These are phyloP conservation scores for Bombus pyrosoma DNA, from an alignment of 1,140 invertebrate genomes.

Conservation along the genomic window DNA sequence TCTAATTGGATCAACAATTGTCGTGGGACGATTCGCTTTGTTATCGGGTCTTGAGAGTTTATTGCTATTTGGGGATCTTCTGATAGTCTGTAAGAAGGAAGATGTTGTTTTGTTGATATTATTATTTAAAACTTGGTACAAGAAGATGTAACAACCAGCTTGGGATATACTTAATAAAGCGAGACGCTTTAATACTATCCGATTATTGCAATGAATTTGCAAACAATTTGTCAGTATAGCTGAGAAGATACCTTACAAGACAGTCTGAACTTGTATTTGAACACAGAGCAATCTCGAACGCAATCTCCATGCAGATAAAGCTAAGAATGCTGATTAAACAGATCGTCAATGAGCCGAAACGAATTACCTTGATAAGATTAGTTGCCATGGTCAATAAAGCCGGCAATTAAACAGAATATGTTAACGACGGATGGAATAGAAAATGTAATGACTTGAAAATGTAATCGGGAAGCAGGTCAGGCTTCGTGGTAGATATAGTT, in stretches of 20 bases:
- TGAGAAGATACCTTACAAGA: neutral
- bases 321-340: neutral
- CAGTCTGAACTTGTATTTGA: neutral
- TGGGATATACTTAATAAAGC: neutral
- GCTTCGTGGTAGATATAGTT: conserved; percentile 15
- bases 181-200: neutral
- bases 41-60: too few species aligned
- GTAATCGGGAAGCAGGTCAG: conserved; percentile 38
- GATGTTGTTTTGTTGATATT: too few species aligned
- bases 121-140: too few species aligned
- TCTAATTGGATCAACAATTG: neutral
- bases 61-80: too few species aligned
- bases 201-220: neutral
- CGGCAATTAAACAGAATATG: conserved; percentile 19
- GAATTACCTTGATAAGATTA: neutral
- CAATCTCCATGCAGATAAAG: neutral
- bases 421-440: conserved; percentile 12
- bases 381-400: neutral
- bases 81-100: too few species aligned
- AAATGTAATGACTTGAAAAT: conserved; percentile 39
- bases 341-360: conserved; percentile 4
- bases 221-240: neutral
- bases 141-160: too few species aligned
- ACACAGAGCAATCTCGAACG: neutral
- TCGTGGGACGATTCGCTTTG: too few species aligned